Conservation (phyloP, 2,888 invertebrate species). For the Hypolimnas misippus region DNA sequence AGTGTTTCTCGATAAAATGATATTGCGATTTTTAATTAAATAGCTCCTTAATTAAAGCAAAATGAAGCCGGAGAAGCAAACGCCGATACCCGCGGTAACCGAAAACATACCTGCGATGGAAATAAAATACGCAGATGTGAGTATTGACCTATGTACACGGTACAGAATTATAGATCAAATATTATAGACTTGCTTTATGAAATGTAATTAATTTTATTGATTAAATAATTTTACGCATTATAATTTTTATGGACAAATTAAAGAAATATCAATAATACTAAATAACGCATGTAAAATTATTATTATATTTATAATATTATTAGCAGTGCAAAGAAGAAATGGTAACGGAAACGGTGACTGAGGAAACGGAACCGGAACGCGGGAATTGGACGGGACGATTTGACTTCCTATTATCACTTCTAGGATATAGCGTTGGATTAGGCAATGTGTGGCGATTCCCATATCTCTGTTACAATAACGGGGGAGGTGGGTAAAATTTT, state of each 20-base stretch:
- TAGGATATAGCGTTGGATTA: conserved; percentile 89
- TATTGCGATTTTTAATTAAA: conserved; percentile 52
- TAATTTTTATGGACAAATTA: neutral
- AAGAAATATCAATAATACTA: neutral
- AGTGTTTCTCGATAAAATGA: conserved; percentile 56
- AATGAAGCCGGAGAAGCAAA: conserved; percentile 58
- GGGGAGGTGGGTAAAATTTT: conserved; percentile 82
- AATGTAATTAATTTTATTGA: neutral
- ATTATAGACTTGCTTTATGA: neutral
- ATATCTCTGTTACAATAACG: conserved; percentile 90
- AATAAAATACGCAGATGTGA: conserved; percentile 67
- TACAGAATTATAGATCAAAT: neutral
- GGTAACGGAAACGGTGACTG: conserved; percentile 51
- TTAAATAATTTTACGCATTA: neutral
- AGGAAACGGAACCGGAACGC: conserved; percentile 81
- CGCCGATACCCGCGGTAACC: conserved; percentile 61
- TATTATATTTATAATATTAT: no score
- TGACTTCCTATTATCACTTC: conserved; percentile 88
- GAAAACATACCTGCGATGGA: conserved; percentile 65
- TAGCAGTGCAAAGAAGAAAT: conserved; percentile 60
- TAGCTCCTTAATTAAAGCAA: conserved; percentile 46
- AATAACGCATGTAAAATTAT: conserved; percentile 12
- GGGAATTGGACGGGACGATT: conserved; percentile 90
- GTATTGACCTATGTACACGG: conserved; percentile 48
- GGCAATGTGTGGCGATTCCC: conserved; percentile 91